A percentile compares a stretch with the other conserved stretches of the same genome.
Conservation (phyloP, 2,888 invertebrate species). For the Campoplex nolae region DNA sequence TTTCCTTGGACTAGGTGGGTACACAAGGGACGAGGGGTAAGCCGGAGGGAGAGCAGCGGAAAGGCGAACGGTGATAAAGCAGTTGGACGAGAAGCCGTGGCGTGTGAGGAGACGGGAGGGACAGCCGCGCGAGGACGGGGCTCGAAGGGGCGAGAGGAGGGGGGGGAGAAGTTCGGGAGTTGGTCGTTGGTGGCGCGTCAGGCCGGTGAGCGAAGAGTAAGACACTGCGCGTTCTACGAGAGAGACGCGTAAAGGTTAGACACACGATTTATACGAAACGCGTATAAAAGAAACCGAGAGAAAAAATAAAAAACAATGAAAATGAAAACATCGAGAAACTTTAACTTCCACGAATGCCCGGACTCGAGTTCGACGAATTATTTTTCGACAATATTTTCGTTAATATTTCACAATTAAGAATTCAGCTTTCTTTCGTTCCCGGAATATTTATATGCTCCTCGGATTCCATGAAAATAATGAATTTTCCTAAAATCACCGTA, state of each 20-base stretch:
- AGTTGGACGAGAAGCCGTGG: conserved; percentile 38
- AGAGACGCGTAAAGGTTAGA: conserved; percentile 32
- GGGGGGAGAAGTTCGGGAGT: conserved; percentile 64
- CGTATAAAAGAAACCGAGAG: neutral
- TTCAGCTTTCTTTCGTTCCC: neutral
- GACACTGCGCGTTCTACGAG: conserved; percentile 9
- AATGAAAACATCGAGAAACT: neutral
- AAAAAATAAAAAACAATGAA: neutral
- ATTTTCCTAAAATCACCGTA: too few species aligned
- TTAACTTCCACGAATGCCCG: neutral
- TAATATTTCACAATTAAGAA: neutral
- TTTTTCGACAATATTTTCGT: neutral
- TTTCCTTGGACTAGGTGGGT: conserved; percentile 82
- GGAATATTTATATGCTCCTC: too few species aligned
- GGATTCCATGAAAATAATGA: neutral
- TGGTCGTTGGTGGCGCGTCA: conserved; percentile 53
- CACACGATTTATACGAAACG: conserved; percentile 3
- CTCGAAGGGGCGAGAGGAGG: conserved; percentile 16
- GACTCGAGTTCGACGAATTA: neutral
- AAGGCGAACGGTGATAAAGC: conserved; percentile 30
- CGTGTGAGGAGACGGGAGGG: conserved; percentile 61
- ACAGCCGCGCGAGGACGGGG: conserved; percentile 33
- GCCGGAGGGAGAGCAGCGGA: conserved; percentile 41
- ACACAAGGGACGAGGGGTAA: conserved; percentile 68
- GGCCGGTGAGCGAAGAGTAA: conserved; percentile 35